Base-by-base conservation (phyloP, 2,797 vertebrate species). In the Gallirallus australis region DNA sequence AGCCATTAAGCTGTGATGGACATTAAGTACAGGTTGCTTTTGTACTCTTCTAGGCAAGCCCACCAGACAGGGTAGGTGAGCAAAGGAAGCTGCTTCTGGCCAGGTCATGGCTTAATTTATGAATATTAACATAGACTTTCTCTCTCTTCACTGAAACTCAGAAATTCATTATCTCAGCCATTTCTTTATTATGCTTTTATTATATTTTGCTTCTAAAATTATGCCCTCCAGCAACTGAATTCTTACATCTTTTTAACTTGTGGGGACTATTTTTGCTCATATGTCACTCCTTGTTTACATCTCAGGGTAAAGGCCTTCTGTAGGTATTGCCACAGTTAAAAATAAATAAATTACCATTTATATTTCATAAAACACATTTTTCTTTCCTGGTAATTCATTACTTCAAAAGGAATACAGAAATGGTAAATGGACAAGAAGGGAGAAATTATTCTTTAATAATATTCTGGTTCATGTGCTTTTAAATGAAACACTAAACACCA, bases 1-100 rank as follows among this genome's bases (percentile, higher is more conserved):
- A 71, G 33, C 37, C 5, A 6, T 1, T 1, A 3, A 79, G 50
- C 27, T 2, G 1, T 1, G 11, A 42, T 2, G 30, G 40, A 52
- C 1, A 0, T 21, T 48, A 40, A 76, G 39, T 14, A 18, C 7
- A 0, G 0, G 12, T 66, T 47, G 27, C 40, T 64, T 57, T 37
- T 11, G 2, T 21, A 30, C 28, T 50, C 23, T 47, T 77, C 30
- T 20, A 86, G 27, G 25, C 20, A 53, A 84, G 64, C 11, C 48
- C 39, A 31, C 10, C 40, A 71, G 30, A 11, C 2, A 1, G 19
- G 19, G 20, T 7, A 37, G 15, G 72, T 0, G 2, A 30, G 27
- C 1, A 4, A 90, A 80, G 37, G 27, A 86, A 61, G 9, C 27
- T 68, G 61, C 5, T 88, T 10, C 54, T 83, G 57, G 25, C 17